Evolutionary conservation across 1,140 invertebrate genomes (phyloP), one percentile per base, ranked within the genome.

Genomic region (Hyles vespertilio): DNA sequence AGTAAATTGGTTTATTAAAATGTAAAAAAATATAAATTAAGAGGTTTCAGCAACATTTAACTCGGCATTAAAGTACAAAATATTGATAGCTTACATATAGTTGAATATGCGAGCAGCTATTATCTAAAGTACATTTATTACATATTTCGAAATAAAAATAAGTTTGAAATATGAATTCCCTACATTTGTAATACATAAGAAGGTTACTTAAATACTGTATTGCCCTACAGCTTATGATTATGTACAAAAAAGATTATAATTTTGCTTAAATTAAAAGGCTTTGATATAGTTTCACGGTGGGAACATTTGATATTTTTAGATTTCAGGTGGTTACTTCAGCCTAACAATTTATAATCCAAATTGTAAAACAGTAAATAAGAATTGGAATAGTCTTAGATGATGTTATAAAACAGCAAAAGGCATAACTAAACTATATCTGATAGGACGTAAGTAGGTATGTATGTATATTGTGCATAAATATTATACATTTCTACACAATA

Each of bases 1-100:
- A 54, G 65, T 72, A 61, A 76, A 77, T 74, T 69, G 66, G 66
- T 80, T 80, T 77, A 77, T 77, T 71, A 59, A 70, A 70, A 75
- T 78, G 76, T 72, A 82, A 81, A 79, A 22, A 76, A 78, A 80
- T 81, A 83, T 81, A 81, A 87, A 84, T 81, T 77, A 82, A 81
- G 79, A 44, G 11, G 12, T 43, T 54, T 54, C 3, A 44, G 43
- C 5, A 48, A 48, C 10, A 48, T 48, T 5, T 48, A 48, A 11
- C 5, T 48, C 46, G 5, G 12, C 46, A 48, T 11, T 22, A n/a
- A 48, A 48, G 5, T 48, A 48, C 46, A 11, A 48, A 5, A 48
- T n/a, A 48, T 10, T 10, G 46, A 48, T 48, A 8, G 5, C 36
- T 8, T 40, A 5, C 36, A 8, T 40, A 5, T 40, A 40, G 36